These are phyloP conservation scores for Dolichotis patagonum DNA, from an alignment of 2,113 vertebrate genomes.

Conservation along the genomic window DNA sequence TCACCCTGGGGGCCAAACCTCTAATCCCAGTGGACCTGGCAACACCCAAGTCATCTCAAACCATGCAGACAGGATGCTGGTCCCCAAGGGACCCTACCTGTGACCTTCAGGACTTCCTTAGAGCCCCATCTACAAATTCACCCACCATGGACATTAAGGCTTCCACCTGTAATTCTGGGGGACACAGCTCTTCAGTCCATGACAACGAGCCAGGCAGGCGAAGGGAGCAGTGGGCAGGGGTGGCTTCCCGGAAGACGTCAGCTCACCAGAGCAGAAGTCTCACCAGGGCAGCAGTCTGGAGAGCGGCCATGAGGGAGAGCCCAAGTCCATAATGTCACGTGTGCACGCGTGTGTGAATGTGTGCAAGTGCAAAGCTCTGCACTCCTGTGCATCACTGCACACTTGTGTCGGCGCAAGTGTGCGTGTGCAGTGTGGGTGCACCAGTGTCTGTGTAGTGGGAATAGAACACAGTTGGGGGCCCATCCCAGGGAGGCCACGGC, in stretches of 20 bases:
- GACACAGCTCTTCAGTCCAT: neutral
- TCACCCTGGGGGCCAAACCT: neutral
- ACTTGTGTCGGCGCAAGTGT: fast-evolving
- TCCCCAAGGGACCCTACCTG: too few relatives aligned
- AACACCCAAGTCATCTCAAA: neutral
- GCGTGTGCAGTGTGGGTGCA: fast-evolving
- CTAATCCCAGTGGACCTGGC: neutral
- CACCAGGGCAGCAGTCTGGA: neutral
- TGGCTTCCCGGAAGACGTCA: fast-evolving
- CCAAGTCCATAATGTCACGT: fast-evolving
- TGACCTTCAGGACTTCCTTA: neutral
- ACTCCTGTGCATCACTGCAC: neutral
- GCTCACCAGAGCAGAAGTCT: fast-evolving
- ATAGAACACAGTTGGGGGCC: neutral
- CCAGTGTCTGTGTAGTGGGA: fast-evolving
- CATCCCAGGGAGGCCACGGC: fast-evolving
- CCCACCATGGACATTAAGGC: neutral
- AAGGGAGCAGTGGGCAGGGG: fast-evolving
- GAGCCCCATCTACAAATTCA: neutral
- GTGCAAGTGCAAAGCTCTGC: fast-evolving
- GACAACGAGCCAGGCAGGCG: neutral
- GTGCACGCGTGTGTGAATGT: fast-evolving
- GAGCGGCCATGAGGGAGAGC: fast-evolving
- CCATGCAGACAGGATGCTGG: neutral
- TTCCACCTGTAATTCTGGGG: fast-evolving